These are phyloP conservation scores for Malaclemys terrapin DNA, from an alignment of 2,113 vertebrate species.

Conservation along the genomic window DNA sequence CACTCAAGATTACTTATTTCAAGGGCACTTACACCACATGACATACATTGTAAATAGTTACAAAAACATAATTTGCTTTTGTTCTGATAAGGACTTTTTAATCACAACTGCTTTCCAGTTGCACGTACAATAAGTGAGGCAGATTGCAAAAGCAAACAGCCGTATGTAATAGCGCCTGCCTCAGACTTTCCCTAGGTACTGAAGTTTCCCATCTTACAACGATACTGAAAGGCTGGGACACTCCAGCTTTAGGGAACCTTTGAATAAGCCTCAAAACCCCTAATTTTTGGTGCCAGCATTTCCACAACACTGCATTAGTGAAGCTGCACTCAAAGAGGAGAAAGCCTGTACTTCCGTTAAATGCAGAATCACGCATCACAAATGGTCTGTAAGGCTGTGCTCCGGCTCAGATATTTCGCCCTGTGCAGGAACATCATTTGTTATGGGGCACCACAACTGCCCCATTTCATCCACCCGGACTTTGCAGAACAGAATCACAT, in stretches of 20 bases:
- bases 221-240: neutral
- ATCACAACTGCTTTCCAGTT: neutral
- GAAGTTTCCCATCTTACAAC: neutral
- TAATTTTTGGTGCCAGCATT: neutral
- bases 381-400: neutral
- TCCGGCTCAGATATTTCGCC: neutral
- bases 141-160: neutral
- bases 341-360: neutral
- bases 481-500: neutral
- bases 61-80: neutral
- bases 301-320: neutral
- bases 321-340: neutral
- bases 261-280: too few relatives aligned
- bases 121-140: neutral
- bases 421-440: neutral
- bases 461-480: neutral
- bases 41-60: neutral
- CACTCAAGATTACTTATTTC: neutral
- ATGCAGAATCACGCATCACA: neutral
- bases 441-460: neutral
- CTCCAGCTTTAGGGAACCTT: neutral
- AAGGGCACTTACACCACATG: neutral
- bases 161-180: fast-evolving
- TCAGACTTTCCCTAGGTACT: too few relatives aligned
- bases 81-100: neutral